Percentiles rank a stretch among this genome's conserved stretches.
phyloP scores from a whole-genome alignment of 2,797 vertebrate species.

The Epinephelus malabaricus region DNA sequence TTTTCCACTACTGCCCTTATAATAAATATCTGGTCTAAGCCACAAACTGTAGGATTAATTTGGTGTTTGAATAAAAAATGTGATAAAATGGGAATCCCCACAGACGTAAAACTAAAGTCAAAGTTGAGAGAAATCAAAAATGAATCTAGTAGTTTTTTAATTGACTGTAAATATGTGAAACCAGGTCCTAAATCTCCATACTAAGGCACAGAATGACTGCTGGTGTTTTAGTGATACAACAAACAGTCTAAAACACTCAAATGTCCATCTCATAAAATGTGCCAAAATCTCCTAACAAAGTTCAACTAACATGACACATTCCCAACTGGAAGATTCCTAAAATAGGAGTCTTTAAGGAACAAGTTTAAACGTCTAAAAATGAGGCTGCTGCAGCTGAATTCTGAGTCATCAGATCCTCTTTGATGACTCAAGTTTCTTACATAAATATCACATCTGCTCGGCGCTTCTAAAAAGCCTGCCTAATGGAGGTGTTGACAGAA shows the following conservation, averaged over 20 bases:
- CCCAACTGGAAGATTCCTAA: not conserved
- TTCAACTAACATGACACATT: not conserved
- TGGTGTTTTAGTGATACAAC: not conserved
- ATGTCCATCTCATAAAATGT: not conserved
- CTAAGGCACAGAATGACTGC: not conserved
- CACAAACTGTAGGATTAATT: not conserved
- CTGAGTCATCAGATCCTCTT: conserved; percentile 41
- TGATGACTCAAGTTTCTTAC: conserved; percentile 37
- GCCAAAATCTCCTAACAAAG: conserved; percentile 17
- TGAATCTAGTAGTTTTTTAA: not conserved
- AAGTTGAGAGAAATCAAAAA: not conserved
- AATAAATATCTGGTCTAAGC: not conserved
- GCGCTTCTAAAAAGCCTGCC: not conserved
- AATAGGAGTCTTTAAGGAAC: conserved; percentile 37
- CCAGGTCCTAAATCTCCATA: not conserved
- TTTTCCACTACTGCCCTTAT: no score
- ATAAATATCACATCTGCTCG: conserved; percentile 54
- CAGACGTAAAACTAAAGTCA: not conserved
- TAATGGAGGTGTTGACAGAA: not conserved
- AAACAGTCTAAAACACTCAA: not conserved
- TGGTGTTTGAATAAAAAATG: not conserved
- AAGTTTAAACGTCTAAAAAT: conserved; percentile 23
- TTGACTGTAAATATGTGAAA: not conserved
- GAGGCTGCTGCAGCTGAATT: conserved; percentile 26
- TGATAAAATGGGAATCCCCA: not conserved